A percentile compares a stretch with the other conserved stretches of the same genome.
Evolutionary conservation across 2,888 invertebrate genomes (phyloP).

Genomic region (Agrotis exclamationis): DNA sequence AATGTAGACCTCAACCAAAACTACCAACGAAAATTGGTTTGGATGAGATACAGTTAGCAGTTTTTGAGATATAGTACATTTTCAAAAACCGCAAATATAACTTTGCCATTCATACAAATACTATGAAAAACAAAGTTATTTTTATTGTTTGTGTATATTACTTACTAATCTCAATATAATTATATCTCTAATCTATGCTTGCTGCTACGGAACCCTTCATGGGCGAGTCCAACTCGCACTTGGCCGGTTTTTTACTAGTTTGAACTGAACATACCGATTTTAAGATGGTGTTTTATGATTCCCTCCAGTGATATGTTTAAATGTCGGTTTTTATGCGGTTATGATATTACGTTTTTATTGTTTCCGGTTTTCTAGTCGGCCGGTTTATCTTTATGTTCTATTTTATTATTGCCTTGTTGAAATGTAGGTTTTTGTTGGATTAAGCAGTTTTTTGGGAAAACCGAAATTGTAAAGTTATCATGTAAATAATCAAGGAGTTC

Average conservation of each 20-base stretch:
- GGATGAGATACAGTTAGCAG: too few species aligned
- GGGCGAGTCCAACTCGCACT: too few species aligned
- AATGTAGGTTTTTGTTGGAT: conserved; percentile 45
- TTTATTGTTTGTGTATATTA: too few species aligned
- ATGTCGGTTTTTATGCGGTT: conserved; percentile 66
- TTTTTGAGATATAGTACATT: too few species aligned
- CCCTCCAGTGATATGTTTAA: conserved; percentile 64
- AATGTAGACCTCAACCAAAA: too few species aligned
- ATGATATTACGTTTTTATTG: conserved; percentile 65
- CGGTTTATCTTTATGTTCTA: conserved; percentile 67
- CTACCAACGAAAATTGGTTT: too few species aligned
- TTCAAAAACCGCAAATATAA: too few species aligned
- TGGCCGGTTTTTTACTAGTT: conserved; percentile 50
- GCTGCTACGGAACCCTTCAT: too few species aligned
- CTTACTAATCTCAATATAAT: too few species aligned
- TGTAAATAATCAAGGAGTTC: conserved; percentile 36
- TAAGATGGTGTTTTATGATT: conserved; percentile 66
- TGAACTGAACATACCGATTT: conserved; percentile 55
- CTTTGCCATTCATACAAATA: too few species aligned
- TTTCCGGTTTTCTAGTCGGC: conserved; percentile 67
- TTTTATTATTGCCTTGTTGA: conserved; percentile 69
- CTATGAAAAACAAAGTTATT: too few species aligned
- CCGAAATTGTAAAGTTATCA: conserved; percentile 49
- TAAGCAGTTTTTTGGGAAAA: conserved; percentile 56
- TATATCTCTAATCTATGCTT: too few species aligned